Conservation (phyloP, 2,888 invertebrate genomes). For the Argyra leucocephala region DNA sequence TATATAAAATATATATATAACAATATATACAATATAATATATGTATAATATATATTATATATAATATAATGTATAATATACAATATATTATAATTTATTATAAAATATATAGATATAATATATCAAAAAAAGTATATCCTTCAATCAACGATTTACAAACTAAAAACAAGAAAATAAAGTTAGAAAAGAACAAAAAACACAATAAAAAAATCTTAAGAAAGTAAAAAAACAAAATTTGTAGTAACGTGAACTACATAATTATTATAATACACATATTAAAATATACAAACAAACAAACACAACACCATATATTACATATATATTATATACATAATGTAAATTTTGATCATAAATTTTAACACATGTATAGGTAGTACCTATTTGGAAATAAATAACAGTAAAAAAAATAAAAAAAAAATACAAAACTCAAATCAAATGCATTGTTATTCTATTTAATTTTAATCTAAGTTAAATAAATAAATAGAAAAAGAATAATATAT, state of each 20-base stretch:
- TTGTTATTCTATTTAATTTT: no score
- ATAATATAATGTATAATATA: background rate
- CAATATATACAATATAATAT: no score
- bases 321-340: background rate
- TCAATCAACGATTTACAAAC: background rate
- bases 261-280: background rate
- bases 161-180: background rate
- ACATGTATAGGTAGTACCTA: background rate
- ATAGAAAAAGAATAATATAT: background rate
- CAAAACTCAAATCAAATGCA: background rate
- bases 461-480: background rate
- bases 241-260: background rate
- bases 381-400: background rate
- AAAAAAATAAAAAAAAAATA: background rate
- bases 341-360: background rate
- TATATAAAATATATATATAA: background rate
- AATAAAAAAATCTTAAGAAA: background rate
- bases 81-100: background rate
- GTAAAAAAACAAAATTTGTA: background rate
- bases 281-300: background rate
- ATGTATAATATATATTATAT: background rate
- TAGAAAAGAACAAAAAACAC: background rate
- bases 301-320: no score
- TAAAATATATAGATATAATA: no score
- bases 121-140: no score